Base-by-base conservation (phyloP, 2,113 vertebrate species). In the Dipodomys ordii region DNA sequence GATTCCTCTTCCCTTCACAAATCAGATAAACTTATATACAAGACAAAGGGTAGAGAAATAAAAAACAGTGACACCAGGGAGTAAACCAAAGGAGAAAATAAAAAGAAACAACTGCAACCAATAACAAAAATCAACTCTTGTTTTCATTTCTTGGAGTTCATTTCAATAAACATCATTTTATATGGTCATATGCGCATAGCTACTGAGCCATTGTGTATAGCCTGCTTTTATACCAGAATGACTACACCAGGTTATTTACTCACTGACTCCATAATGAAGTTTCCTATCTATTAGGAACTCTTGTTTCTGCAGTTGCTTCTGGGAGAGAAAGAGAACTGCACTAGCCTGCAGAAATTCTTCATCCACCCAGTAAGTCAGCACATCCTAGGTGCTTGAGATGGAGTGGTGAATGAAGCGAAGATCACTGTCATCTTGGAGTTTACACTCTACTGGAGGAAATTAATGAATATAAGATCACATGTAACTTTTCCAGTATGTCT, bases 371-470 rank as follows among this genome's bases (percentile, higher is more conserved):
- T 72, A 35, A 62, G 71, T 65, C 22, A 85, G 39, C 7, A 77
- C 15, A 23, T 65, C 78, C 19, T 72, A 65, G 22, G 64, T 73
- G 4, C 23, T 44, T 88, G 68, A 53, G 57, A 69, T 77, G 44
- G 32, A 35, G 18, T 16, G 76, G 13, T 19, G 25, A 94, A 15
- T 9, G 73, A 95, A 78, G 84, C 46, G 84, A 92, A 94, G 35
- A 82, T 44, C 10, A 78, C 32, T n/a, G 9, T 11, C 16, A 49
- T 20, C 22, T 4, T 64, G 13, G 3, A 62, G 2, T 12, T 53
- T 73, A 67, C 25, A 35, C 76, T 87, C 27, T 15, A 25, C n/a
- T 87, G n/a, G 13, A 88, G 6, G n/a, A 81, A 81, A 84, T 35
- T 9, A 91, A 32, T 35, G 65, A 6, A 57, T 79, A 30, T 69